A percentile compares a stretch with the other conserved stretches of the same genome.
Evolutionary conservation across 1,140 invertebrate genomes (phyloP).

Genomic region (Ceratoteleas bidentatus): DNA sequence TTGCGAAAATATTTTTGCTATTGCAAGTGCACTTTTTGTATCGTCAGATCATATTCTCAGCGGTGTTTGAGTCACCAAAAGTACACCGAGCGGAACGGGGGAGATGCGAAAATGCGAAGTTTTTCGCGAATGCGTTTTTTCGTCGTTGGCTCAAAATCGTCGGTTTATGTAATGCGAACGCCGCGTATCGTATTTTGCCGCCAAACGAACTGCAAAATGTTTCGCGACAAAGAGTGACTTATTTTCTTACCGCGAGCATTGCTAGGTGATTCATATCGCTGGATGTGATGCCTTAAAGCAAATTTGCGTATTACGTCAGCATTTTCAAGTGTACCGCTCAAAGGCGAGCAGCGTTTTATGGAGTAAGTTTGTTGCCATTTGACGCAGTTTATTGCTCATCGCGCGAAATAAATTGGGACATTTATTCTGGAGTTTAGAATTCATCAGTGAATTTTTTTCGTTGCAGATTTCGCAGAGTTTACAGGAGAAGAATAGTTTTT

Average conservation of each 20-base stretch:
- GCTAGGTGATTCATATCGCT: slow-evolving; percentile 1
- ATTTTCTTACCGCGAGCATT: not conserved
- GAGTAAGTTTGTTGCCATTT: not conserved
- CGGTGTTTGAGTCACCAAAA: slow-evolving; percentile 11
- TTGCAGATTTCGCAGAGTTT: not conserved
- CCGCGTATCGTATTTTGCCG: too few relatives aligned
- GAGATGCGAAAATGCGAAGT: too few relatives aligned
- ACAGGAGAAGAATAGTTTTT: slow-evolving; percentile 2
- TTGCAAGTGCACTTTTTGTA: not conserved
- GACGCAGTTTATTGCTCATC: not conserved
- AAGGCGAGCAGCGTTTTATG: not conserved
- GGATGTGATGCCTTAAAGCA: slow-evolving; percentile 6
- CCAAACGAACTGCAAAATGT: not conserved
- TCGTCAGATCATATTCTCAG: too few relatives aligned
- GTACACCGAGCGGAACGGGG: too few relatives aligned
- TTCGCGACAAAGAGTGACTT: not conserved
- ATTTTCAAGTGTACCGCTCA: slow-evolving; percentile 2
- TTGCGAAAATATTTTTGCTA: not conserved
- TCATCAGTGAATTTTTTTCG: not conserved
- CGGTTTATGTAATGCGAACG: too few relatives aligned
- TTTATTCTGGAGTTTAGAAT: not conserved
- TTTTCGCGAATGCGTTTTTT: too few relatives aligned
- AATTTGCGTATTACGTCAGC: slow-evolving; percentile 25
- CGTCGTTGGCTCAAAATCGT: not conserved
- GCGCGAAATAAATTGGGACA: not conserved